Evolutionary conservation across 1,140 invertebrate genomes (phyloP).

Genomic region (Danaus plexippus): DNA sequence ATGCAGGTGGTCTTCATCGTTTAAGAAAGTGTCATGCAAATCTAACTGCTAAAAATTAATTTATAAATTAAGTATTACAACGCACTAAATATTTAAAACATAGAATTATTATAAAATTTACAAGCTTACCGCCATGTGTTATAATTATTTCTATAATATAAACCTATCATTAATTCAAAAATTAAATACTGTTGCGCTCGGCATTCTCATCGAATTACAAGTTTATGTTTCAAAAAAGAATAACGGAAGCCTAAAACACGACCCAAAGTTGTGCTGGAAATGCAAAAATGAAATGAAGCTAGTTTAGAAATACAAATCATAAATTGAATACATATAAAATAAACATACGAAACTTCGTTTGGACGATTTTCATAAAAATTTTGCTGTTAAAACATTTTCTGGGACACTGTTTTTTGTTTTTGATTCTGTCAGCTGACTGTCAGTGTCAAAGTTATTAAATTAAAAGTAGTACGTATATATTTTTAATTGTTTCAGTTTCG

Average conservation of each 20-base stretch:
- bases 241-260: slow-evolving; percentile 30
- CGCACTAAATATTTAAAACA: not conserved
- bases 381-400: slow-evolving; percentile 42
- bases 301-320: slow-evolving; percentile 5
- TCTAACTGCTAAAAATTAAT: slow-evolving; percentile 21
- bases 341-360: slow-evolving; percentile 25
- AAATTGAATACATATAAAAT: slow-evolving; percentile 7
- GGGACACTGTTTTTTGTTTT: slow-evolving; percentile 59
- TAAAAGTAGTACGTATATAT: too few relatives aligned
- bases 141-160: slow-evolving; percentile 10
- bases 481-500: too few relatives aligned
- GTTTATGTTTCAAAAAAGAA: slow-evolving; percentile 25
- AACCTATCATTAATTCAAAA: slow-evolving; percentile 15
- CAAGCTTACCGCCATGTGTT: slow-evolving; percentile 49
- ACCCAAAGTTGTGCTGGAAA: slow-evolving; percentile 20
- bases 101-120: slow-evolving; percentile 2
- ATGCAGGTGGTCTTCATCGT: slow-evolving; percentile 38
- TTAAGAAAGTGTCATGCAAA: slow-evolving; percentile 35
- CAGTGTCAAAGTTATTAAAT: slow-evolving; percentile 8
- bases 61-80: slow-evolving; percentile 7
- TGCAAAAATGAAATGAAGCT: not conserved
- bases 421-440: slow-evolving; percentile 32
- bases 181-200: slow-evolving; percentile 12
- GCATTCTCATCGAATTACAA: slow-evolving; percentile 17
- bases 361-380: slow-evolving; percentile 52